Evolutionary conservation across 1,140 invertebrate species (phyloP).

Genomic region (Drosophila nigromelanica): DNA sequence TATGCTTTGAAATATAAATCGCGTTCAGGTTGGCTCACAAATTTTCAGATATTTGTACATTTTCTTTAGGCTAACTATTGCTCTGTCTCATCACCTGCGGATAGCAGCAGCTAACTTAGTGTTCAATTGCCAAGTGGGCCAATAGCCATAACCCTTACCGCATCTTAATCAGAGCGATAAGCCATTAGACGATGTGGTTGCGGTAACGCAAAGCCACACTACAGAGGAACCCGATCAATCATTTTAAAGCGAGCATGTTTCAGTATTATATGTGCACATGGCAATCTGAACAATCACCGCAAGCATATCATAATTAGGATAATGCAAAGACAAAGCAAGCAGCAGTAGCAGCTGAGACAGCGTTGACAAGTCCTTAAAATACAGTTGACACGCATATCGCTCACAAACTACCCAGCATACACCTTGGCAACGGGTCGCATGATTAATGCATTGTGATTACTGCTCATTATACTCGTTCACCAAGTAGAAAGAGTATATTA

Average conservation of each 20-base stretch:
- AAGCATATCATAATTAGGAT: constrained; percentile 68
- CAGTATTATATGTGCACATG: constrained; percentile 33
- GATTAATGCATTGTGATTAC: constrained; percentile 58
- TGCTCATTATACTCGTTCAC: background rate
- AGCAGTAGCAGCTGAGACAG: constrained; percentile 25
- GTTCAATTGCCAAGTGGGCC: background rate
- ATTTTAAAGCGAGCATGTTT: constrained; percentile 1
- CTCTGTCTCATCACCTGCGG: too few relatives aligned
- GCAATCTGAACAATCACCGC: constrained; percentile 32
- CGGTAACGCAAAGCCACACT: background rate
- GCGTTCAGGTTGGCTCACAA: too few relatives aligned
- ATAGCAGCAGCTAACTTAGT: background rate
- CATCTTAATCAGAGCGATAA: background rate
- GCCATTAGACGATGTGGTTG: constrained; percentile 4
- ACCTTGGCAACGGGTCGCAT: constrained; percentile 49
- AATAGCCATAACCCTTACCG: background rate
- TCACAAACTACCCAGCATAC: constrained; percentile 16
- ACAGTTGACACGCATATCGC: constrained; percentile 29
- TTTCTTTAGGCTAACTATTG: too few relatives aligned
- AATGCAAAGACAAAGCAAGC: constrained; percentile 50
- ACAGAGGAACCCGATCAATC: constrained; percentile 16
- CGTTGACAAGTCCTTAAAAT: constrained; percentile 55
- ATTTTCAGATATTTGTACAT: too few relatives aligned
- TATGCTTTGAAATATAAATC: too few relatives aligned
- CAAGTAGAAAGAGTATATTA: too few relatives aligned